Percentiles rank a stretch among this genome's conserved stretches.
phyloP scores from a whole-genome alignment of 2,888 invertebrate species.

The Caenorhabditis becei region DNA sequence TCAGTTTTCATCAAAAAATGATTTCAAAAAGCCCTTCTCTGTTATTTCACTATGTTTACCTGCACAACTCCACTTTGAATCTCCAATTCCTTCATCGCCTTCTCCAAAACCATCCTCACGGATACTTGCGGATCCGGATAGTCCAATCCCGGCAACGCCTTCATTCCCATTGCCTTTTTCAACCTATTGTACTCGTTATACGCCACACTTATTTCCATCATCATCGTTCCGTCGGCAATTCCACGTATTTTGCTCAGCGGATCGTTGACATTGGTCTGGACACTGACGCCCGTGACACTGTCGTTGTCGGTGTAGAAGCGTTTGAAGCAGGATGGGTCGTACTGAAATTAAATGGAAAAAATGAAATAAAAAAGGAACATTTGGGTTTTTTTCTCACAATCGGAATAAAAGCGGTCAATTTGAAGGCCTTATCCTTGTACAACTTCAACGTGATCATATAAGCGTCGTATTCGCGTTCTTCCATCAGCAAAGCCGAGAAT shows the following conservation, averaged over 20 bases:
- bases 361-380: too few relatives aligned
- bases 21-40: constrained; percentile 11
- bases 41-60: too few relatives aligned
- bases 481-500: not conserved
- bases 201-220: constrained; percentile 2
- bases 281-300: constrained; percentile 14
- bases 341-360: constrained; percentile 18
- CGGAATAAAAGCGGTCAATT: constrained; percentile 35
- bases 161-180: not conserved
- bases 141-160: not conserved
- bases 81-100: not conserved
- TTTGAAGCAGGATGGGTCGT: constrained; percentile 44
- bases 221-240: not conserved
- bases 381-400: constrained; percentile 27
- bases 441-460: constrained; percentile 34
- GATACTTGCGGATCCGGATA: not conserved
- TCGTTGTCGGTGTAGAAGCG: constrained; percentile 46
- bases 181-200: constrained; percentile 6
- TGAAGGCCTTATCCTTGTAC: constrained; percentile 39
- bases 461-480: constrained; percentile 23
- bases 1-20: too few relatives aligned
- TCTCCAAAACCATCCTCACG: not conserved
- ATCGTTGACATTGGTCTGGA: constrained; percentile 38
- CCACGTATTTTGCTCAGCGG: constrained; percentile 25
- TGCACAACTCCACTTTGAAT: too few relatives aligned